Conservation (phyloP, 2,113 vertebrate species). For the Pelvicachromis taeniatus region DNA sequence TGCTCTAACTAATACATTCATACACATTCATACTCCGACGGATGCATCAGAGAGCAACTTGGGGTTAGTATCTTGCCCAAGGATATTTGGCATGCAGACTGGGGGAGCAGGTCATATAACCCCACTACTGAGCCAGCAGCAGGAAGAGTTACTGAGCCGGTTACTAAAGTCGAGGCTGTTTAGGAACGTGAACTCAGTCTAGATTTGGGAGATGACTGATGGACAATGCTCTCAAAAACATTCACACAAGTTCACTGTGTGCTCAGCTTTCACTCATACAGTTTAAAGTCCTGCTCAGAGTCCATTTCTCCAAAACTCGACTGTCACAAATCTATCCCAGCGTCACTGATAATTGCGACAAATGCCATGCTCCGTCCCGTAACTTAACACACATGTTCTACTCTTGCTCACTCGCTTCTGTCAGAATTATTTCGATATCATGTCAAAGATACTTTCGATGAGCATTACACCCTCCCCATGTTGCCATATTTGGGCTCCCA, state of each 20-base stretch:
- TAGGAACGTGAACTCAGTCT: neutral
- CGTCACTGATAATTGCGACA: neutral
- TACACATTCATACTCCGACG: too few species aligned
- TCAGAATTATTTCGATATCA: too few species aligned
- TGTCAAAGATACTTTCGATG: too few species aligned
- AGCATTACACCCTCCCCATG: too few species aligned
- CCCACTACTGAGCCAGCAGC: neutral
- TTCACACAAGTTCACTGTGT: neutral
- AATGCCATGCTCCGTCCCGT: rapidly evolving
- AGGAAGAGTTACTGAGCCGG: neutral
- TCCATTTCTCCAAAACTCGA: neutral
- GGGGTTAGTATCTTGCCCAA: too few species aligned
- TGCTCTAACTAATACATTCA: too few species aligned
- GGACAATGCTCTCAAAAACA: neutral
- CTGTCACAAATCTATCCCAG: neutral
- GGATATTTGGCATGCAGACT: too few species aligned
- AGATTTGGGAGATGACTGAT: neutral
- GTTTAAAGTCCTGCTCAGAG: neutral
- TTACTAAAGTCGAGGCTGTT: neutral
- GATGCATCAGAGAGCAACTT: too few species aligned
- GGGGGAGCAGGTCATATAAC: too few species aligned
- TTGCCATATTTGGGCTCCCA: too few species aligned
- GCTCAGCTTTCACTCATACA: neutral
- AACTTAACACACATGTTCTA: too few species aligned
- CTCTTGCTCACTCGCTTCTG: too few species aligned